Evolutionary conservation across 2,797 vertebrate species (phyloP), one percentile per base, ranked within the genome.

Genomic region (Alectoris magna): DNA sequence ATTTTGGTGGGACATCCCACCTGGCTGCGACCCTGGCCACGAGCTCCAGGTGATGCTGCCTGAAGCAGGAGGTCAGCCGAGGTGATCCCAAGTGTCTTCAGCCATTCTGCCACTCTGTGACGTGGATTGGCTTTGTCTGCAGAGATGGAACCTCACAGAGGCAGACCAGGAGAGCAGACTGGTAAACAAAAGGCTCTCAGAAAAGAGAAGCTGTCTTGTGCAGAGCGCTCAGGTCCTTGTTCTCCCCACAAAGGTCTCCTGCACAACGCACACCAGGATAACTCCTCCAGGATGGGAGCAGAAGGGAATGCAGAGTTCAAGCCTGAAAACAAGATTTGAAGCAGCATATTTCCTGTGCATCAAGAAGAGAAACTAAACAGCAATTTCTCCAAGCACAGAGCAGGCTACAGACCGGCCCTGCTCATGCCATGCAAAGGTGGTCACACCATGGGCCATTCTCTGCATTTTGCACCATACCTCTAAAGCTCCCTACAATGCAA

Each of bases 221-320:
- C 9, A 39, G 75, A 70, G 10, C 11, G 46, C 6, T 31, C 7
- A 31, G 15, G 24, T 6, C 14, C 4, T 10, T 19, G 44, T 8
- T 83, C 55, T 51, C 9, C 56, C n/a, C 63, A 41, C 31, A 62
- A 3, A 71, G 9, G 10, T 11, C 69, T 85, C 44, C 67, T 75
- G 26, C 8, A 21, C 36, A 34, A 29, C 0, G 1, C 6, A 22
- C 41, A 6, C 14, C 1, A 43, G 31, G 19, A 68, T 29, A 14
- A 26, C 41, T 63, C 53, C 59, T 78, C 46, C 38, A 67, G 55
- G 7, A 49, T 13, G 23, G 21, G 27, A 66, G 39, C 51, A 70
- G 67, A 70, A 83, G 8, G 56, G 23, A 78, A 22, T 4, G 49
- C 3, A 19, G 27, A 41, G 36, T 6, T 71, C 23, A 55, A 84